These are phyloP conservation scores for Mormyrus proboscirostris DNA, from an alignment of 2,797 vertebrate genomes.

Conservation along the genomic window DNA sequence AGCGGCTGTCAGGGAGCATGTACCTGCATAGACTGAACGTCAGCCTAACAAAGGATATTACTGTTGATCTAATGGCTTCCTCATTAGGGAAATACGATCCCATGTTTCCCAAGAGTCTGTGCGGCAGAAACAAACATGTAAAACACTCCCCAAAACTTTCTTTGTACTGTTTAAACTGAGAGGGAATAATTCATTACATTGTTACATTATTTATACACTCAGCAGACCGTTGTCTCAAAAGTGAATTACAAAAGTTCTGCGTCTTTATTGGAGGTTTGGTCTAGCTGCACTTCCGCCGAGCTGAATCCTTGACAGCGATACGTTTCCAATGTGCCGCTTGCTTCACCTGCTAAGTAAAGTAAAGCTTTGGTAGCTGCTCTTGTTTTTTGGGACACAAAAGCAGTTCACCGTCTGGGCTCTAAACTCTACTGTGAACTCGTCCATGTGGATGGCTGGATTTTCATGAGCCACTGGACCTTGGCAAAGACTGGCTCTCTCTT, in stretches of 20 bases:
- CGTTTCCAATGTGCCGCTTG: background rate
- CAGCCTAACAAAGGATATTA: background rate
- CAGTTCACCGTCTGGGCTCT: background rate
- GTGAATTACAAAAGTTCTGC: background rate
- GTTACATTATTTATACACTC: background rate
- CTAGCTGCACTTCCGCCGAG: background rate
- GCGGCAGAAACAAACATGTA: conserved; percentile 26
- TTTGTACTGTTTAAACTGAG: conserved; percentile 16
- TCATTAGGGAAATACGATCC: background rate
- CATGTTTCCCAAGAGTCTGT: conserved; percentile 20
- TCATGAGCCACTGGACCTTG: conserved; percentile 26
- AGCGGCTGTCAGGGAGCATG: background rate
- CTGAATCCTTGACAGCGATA: background rate
- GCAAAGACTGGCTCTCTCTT: conserved; percentile 51
- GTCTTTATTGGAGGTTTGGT: background rate
- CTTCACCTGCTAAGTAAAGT: background rate
- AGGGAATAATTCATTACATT: conserved; percentile 13
- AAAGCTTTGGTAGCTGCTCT: background rate
- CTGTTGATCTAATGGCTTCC: background rate
- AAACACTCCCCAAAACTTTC: conserved; percentile 6
- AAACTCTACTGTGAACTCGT: background rate
- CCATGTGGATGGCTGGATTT: background rate
- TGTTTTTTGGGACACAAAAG: background rate
- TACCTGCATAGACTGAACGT: background rate
- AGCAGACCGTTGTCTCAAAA: background rate